phyloP scores from a whole-genome alignment of 2,113 vertebrate genomes.

The Penelope pileata region DNA sequence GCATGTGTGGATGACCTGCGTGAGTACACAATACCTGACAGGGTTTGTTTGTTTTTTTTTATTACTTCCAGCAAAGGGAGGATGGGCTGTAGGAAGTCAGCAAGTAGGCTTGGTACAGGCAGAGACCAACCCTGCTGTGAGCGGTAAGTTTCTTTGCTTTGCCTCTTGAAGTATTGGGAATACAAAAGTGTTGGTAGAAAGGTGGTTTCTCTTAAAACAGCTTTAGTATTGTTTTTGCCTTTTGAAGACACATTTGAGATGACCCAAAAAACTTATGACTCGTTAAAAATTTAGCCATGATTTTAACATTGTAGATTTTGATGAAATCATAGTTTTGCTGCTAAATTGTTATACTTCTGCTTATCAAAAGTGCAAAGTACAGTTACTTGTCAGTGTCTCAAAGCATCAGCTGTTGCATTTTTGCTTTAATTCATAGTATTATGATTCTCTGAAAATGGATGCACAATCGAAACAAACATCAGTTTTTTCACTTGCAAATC shows the following conservation, averaged over 20 bases:
- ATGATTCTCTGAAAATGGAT: not conserved
- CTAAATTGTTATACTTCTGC: not conserved
- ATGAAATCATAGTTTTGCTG: not conserved
- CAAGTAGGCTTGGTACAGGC: not conserved
- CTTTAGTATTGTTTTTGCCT: not conserved
- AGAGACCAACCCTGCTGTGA: too few species aligned
- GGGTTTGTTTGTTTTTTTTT: too few species aligned
- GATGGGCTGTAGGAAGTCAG: not conserved
- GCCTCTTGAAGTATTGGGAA: not conserved
- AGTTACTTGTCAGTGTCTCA: not conserved
- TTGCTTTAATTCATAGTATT: not conserved
- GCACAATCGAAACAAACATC: not conserved
- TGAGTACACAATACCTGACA: too few species aligned
- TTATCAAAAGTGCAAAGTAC: not conserved
- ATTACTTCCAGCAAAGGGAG: not conserved
- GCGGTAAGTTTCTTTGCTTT: not conserved
- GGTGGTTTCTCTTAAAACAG: not conserved
- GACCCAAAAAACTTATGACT: not conserved
- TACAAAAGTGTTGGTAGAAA: not conserved
- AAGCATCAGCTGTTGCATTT: not conserved
- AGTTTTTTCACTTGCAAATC: not conserved
- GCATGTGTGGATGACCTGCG: not conserved
- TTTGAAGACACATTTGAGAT: not conserved
- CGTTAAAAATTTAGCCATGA: not conserved
- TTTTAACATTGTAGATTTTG: not conserved